phyloP scores from a whole-genome alignment of 2,888 invertebrate genomes.

The Scelioninae gen. 1 region DNA sequence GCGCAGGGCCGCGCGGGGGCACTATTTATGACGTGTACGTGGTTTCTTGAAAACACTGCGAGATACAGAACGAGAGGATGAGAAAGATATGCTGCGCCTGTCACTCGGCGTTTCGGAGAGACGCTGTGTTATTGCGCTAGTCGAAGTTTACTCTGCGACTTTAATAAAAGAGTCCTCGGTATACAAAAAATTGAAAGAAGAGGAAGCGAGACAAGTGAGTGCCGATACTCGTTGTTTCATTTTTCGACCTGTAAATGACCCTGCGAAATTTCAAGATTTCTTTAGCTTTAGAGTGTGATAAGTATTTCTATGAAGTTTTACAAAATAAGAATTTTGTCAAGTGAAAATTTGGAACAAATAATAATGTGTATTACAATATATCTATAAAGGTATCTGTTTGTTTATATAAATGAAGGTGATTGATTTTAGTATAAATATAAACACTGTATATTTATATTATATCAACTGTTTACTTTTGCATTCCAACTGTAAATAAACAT shows the following conservation, averaged over 20 bases:
- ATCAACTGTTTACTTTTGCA: no score
- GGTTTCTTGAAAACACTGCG: slow-evolving; percentile 78
- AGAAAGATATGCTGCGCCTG: slow-evolving; percentile 73
- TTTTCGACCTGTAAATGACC: slow-evolving; percentile 31
- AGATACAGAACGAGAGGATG: slow-evolving; percentile 72
- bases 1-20: slow-evolving; percentile 69
- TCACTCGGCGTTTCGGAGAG: slow-evolving; percentile 73
- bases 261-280: neutral
- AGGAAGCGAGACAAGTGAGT: slow-evolving; percentile 4
- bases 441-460: no score
- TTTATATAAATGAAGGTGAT: no score
- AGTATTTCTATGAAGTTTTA: no score
- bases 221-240: slow-evolving; percentile 22
- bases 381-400: no score
- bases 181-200: slow-evolving; percentile 46
- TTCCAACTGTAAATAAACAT: no score
- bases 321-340: no score
- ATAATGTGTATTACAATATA: no score
- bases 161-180: slow-evolving; percentile 66
- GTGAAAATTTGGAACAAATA: no score
- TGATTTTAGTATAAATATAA: no score
- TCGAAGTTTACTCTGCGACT: slow-evolving; percentile 70
- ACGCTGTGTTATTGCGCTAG: slow-evolving; percentile 70
- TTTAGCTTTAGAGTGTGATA: no score
- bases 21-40: slow-evolving; percentile 84